Conservation (phyloP, 2,113 vertebrate genomes). For the Sturnus vulgaris region DNA sequence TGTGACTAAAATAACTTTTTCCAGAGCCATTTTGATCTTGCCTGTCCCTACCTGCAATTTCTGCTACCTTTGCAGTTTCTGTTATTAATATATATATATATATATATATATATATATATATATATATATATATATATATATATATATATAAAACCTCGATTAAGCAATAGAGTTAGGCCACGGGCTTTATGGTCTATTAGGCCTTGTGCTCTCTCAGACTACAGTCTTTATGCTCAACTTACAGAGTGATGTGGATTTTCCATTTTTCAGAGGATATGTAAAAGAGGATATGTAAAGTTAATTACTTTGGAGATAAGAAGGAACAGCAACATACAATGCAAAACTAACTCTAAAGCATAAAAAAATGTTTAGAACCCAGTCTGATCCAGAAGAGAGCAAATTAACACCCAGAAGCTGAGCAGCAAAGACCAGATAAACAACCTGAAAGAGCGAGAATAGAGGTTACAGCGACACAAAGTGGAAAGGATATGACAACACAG, state of each 20-base stretch:
- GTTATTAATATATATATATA: background rate
- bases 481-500: background rate
- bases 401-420: background rate
- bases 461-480: background rate
- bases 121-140: background rate
- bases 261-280: background rate
- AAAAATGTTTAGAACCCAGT: background rate
- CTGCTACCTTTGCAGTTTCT: slow-evolving; percentile 11
- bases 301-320: background rate
- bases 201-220: background rate
- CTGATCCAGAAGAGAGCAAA: background rate
- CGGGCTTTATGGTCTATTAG: background rate
- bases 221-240: background rate
- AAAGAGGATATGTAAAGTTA: background rate
- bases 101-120: background rate
- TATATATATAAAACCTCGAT: background rate
- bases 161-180: slow-evolving; percentile 9
- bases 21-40: slow-evolving; percentile 35
- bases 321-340: background rate
- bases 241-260: background rate
- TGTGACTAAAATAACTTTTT: slow-evolving; percentile 48
- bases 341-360: background rate
- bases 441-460: background rate
- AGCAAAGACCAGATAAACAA: background rate
- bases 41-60: slow-evolving; percentile 3